phyloP scores from a whole-genome alignment of 1,140 invertebrate species.

The Nasonia vitripennis region DNA sequence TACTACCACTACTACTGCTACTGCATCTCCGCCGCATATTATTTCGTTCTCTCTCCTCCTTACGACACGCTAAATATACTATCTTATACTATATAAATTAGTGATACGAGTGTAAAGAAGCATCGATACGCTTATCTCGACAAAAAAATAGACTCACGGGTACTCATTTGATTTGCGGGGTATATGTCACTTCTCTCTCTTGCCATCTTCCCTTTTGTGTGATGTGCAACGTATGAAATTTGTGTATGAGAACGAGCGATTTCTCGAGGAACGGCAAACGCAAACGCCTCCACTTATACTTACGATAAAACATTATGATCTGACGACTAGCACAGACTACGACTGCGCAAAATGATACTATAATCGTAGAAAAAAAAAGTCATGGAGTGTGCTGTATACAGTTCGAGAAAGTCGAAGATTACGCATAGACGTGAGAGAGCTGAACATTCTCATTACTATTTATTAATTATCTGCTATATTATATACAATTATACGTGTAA shows the following conservation, averaged over 20 bases:
- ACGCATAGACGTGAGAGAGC: background rate
- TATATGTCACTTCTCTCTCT: conserved; percentile 37
- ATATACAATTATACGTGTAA: conserved; percentile 42
- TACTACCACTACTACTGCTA: background rate
- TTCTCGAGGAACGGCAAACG: background rate
- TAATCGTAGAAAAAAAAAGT: background rate
- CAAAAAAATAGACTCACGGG: conserved; percentile 6
- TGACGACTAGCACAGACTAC: background rate
- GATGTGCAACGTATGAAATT: background rate
- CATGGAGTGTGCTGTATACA: conserved; percentile 6
- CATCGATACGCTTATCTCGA: background rate
- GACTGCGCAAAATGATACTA: background rate
- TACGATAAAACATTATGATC: too few relatives aligned
- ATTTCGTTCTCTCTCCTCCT: background rate
- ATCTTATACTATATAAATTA: background rate
- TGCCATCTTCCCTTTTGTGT: background rate
- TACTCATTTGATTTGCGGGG: conserved; percentile 39
- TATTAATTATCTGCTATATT: conserved; percentile 43
- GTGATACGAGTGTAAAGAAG: background rate
- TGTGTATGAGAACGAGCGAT: background rate
- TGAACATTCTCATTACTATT: conserved; percentile 39
- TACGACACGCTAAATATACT: background rate
- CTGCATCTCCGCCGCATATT: background rate
- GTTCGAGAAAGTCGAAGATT: background rate
- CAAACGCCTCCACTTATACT: too few relatives aligned